Evolutionary conservation across 2,113 vertebrate genomes (phyloP).

Genomic region (Pachyramphus minor): DNA sequence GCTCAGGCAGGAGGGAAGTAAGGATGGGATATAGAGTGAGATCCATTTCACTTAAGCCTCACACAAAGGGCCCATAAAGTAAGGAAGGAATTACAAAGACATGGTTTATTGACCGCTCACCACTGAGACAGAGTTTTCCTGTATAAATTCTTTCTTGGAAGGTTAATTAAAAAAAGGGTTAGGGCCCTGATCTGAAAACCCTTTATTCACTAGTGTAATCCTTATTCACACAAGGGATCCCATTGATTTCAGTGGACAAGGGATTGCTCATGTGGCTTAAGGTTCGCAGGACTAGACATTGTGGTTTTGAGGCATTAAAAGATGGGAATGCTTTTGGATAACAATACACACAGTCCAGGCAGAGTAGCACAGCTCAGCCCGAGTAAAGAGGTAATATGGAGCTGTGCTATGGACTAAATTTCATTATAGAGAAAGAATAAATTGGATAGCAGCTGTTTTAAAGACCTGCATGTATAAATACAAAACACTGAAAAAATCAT

Average conservation of each 20-base stretch:
- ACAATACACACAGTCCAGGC: neutral
- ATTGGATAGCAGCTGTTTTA: neutral
- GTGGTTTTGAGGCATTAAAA: neutral
- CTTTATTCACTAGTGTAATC: neutral
- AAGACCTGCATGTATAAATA: neutral
- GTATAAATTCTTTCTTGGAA: constrained; percentile 18
- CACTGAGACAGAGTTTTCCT: constrained; percentile 21
- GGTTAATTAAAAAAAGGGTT: constrained; percentile 47
- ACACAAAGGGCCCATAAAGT: constrained; percentile 27
- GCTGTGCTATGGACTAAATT: neutral
- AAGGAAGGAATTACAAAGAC: constrained; percentile 41
- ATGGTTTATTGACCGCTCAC: constrained; percentile 45
- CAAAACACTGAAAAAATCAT: neutral
- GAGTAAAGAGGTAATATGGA: neutral
- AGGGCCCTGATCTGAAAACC: neutral
- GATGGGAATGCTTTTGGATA: neutral
- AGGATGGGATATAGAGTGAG: neutral
- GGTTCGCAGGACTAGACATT: neutral
- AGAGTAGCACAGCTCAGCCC: neutral
- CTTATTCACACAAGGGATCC: constrained; percentile 17
- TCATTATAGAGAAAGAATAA: neutral
- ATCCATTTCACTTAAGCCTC: constrained; percentile 51
- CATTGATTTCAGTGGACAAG: neutral
- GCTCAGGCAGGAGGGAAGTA: neutral
- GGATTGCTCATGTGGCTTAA: neutral